Conservation (phyloP, 2,113 vertebrate species). For the Apteryx mantelli region DNA sequence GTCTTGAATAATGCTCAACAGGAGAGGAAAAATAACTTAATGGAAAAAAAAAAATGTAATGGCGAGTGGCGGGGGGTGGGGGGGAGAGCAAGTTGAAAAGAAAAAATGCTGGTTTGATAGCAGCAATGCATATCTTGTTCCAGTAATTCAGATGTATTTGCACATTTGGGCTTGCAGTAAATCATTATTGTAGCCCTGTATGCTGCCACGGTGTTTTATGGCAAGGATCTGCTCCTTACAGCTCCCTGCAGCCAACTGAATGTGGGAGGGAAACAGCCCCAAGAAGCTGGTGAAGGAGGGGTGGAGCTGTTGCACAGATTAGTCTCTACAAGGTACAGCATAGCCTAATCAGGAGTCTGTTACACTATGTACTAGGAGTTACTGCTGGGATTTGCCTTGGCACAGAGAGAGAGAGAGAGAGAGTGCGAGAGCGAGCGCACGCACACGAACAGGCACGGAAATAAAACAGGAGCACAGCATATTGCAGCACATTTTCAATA, state of each 20-base stretch:
- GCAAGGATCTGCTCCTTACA: not conserved
- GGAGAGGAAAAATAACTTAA: not conserved
- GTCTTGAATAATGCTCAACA: not conserved
- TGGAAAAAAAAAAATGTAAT: not conserved
- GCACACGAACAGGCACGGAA: not conserved
- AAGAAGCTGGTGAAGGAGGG: not conserved
- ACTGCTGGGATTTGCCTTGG: conserved; percentile 53
- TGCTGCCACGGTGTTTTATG: not conserved
- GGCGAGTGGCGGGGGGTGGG: not conserved
- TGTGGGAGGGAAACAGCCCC: not conserved
- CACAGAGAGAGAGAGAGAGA: not conserved
- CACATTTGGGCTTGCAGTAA: not conserved
- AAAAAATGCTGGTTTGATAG: not conserved
- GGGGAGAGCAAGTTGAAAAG: not conserved
- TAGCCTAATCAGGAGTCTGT: not conserved
- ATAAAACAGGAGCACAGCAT: conserved; percentile 2
- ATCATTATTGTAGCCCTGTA: not conserved
- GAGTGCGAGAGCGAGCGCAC: not conserved
- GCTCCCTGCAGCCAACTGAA: not conserved
- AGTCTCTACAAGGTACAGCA: conserved; percentile 1
- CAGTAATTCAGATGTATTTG: not conserved
- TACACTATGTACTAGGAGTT: conserved; percentile 36
- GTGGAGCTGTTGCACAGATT: not conserved
- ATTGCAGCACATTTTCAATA: not conserved
- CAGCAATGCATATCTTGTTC: not conserved